Conservation (phyloP, 2,113 vertebrate species). For the Clupea harengus region DNA sequence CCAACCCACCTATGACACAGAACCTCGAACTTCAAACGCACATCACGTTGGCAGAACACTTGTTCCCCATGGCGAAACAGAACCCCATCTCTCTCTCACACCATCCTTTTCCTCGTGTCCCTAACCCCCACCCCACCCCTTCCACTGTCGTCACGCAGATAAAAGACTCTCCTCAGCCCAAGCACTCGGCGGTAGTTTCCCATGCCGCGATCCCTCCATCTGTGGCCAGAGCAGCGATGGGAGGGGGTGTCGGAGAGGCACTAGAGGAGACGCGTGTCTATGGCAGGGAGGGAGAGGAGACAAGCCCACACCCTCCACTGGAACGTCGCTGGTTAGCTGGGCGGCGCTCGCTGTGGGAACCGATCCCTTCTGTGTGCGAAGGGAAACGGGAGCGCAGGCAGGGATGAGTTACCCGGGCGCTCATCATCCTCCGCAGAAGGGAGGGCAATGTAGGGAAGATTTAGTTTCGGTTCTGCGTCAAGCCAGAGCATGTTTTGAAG, state of each 20-base stretch:
- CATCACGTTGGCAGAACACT: background rate
- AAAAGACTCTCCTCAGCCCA: background rate
- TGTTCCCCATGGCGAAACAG: background rate
- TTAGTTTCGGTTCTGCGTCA: background rate
- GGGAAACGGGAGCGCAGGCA: slow-evolving; percentile 20
- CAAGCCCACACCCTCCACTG: slow-evolving; percentile 22
- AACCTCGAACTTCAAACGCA: background rate
- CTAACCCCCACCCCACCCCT: background rate
- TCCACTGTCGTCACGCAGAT: background rate
- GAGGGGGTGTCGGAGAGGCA: background rate
- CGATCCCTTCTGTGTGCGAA: background rate
- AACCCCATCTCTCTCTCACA: too few species aligned
- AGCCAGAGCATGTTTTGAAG: slow-evolving; percentile 1
- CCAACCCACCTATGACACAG: background rate
- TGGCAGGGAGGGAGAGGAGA: background rate
- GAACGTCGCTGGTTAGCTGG: slow-evolving; percentile 1
- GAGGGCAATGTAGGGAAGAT: background rate
- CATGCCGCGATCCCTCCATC: background rate
- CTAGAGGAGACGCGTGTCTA: background rate
- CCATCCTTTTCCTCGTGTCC: background rate
- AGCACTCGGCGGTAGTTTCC: background rate
- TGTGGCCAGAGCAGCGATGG: background rate
- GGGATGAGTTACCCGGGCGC: background rate
- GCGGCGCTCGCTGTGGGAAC: slow-evolving; percentile 23
- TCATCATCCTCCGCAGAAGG: background rate